These are phyloP conservation scores for Caradrina clavipalpis DNA, from an alignment of 2,888 invertebrate genomes.

Conservation along the genomic window DNA sequence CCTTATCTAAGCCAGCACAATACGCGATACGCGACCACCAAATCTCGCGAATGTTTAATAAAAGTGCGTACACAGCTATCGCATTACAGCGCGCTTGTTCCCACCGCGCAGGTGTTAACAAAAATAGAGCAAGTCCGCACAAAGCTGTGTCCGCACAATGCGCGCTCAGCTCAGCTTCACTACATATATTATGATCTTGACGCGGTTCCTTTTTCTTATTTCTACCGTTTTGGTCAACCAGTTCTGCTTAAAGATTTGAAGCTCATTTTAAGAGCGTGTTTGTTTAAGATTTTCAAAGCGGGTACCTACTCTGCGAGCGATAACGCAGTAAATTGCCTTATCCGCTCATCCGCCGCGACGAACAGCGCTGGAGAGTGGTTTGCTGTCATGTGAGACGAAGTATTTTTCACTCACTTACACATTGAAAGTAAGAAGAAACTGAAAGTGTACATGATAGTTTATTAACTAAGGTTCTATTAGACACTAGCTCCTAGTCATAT, in stretches of 20 bases:
- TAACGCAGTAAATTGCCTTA: background rate
- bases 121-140: conserved; percentile 80
- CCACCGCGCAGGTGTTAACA: conserved; percentile 84
- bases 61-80: conserved; percentile 70
- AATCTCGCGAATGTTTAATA: conserved; percentile 16
- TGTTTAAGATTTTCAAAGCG: background rate
- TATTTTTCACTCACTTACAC: too few relatives aligned
- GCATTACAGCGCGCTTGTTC: conserved; percentile 78
- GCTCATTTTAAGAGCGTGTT: background rate
- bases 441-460: too few relatives aligned
- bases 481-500: too few relatives aligned
- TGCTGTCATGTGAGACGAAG: background rate
- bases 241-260: conserved; percentile 31
- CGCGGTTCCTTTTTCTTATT: conserved; percentile 29
- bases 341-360: background rate
- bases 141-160: conserved; percentile 53
- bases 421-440: too few relatives aligned
- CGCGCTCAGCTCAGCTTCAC: conserved; percentile 52
- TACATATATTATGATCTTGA: conserved; percentile 77
- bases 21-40: conserved; percentile 24
- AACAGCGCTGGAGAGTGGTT: background rate
- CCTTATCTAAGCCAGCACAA: conserved; percentile 41
- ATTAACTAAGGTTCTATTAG: too few relatives aligned
- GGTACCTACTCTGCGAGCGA: background rate
- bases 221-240: conserved; percentile 61